Evolutionary conservation across 2,888 invertebrate genomes (phyloP).

Genomic region (Eupithecia pulchellata): DNA sequence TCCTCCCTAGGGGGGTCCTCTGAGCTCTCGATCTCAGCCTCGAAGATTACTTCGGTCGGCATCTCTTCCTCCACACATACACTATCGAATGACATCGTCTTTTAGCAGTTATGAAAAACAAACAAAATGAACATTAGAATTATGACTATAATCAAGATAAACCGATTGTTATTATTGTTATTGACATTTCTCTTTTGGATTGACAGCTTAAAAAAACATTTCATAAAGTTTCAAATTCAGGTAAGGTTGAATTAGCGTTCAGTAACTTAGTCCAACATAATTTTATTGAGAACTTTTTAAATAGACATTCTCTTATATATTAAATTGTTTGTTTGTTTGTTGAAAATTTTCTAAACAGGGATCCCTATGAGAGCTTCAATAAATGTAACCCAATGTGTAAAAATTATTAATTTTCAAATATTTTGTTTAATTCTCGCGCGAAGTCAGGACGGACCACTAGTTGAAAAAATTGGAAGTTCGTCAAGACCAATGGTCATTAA

Average conservation of each 20-base stretch:
- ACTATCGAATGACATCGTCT: conserved; percentile 21
- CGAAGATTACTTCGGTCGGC: conserved; percentile 32
- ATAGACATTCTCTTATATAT: no score
- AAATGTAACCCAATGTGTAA: no score
- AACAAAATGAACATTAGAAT: conserved; percentile 21
- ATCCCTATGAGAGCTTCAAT: no score
- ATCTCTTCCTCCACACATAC: not conserved
- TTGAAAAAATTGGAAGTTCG: no score
- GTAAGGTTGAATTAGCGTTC: not conserved
- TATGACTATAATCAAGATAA: not conserved
- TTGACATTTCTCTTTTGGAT: no score
- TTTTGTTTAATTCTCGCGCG: no score
- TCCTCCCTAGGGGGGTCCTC: conserved; percentile 67
- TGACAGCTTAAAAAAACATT: not conserved
- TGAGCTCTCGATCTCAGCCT: conserved; percentile 55
- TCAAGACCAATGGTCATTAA: no score
- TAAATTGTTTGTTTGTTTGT: no score
- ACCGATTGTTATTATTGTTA: no score
- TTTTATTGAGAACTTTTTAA: not conserved
- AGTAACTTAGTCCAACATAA: not conserved
- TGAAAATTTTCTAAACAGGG: no score
- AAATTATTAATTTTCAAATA: no score
- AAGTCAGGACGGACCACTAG: no score
- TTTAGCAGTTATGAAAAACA: conserved; percentile 5
- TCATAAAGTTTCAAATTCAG: not conserved